A percentile compares a stretch with the other conserved stretches of the same genome.
These are phyloP conservation scores for Perodicticus potto DNA, from an alignment of 2,797 vertebrate genomes.

Conservation along the genomic window DNA sequence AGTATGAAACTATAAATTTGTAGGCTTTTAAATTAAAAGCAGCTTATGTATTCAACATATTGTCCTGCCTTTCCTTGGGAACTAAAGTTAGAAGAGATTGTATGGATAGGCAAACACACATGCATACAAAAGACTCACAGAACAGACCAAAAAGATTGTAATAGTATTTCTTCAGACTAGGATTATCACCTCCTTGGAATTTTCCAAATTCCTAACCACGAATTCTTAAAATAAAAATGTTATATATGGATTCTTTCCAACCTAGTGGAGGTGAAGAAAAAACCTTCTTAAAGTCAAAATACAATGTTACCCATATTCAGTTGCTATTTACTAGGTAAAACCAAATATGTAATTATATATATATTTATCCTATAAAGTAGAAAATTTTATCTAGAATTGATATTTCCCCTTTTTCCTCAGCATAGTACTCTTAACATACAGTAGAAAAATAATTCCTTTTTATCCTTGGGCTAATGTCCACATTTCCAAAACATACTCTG, in stretches of 20 bases:
- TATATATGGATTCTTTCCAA: conserved; percentile 9
- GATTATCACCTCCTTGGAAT: background rate
- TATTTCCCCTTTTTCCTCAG: background rate
- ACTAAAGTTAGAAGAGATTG: conserved; percentile 4
- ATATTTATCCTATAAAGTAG: background rate
- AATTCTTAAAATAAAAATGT: conserved; percentile 33
- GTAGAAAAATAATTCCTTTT: background rate
- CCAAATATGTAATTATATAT: background rate
- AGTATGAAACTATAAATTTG: background rate
- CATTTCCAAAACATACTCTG: background rate
- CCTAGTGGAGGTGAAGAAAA: background rate
- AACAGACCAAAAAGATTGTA: background rate
- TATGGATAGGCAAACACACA: background rate
- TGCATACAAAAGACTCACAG: background rate
- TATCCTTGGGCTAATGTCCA: background rate
- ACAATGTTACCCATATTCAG: background rate
- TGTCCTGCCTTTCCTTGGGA: background rate
- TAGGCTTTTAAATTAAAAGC: background rate
- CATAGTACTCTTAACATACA: background rate
- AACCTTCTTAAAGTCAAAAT: conserved; percentile 16
- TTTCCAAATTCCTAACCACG: background rate
- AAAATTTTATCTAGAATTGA: background rate
- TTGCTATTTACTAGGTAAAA: background rate
- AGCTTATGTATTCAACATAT: background rate
- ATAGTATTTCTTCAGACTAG: background rate